Percentiles rank a stretch among this genome's conserved stretches.
phyloP scores from a whole-genome alignment of 2,888 invertebrate genomes.

The Drosophila formosana region DNA sequence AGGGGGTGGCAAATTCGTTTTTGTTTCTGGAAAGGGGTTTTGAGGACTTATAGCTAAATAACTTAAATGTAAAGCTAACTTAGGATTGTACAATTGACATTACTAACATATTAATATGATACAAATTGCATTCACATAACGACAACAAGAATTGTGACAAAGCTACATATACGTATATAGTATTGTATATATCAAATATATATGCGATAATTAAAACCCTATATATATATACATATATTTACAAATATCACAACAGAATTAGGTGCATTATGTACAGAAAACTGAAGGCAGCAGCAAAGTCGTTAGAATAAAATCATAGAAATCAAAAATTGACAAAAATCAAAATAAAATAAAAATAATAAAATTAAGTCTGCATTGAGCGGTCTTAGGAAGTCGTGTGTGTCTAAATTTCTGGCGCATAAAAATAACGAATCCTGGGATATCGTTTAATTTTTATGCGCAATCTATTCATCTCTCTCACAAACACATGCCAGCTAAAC shows the following conservation, averaged over 20 bases:
- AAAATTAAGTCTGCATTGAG: constrained; percentile 37
- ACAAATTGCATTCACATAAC: constrained; percentile 51
- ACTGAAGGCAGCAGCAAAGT: constrained; percentile 22
- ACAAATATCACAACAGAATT: constrained; percentile 69
- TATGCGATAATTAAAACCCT: constrained; percentile 32
- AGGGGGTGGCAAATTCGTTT: constrained; percentile 58
- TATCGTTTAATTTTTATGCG: constrained; percentile 79
- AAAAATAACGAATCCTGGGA: constrained; percentile 63
- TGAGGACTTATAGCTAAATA: constrained; percentile 39
- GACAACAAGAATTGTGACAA: constrained; percentile 63
- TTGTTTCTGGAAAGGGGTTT: constrained; percentile 7
- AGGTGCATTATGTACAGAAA: constrained; percentile 50
- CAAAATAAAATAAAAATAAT: constrained; percentile 6
- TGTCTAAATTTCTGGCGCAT: constrained; percentile 70
- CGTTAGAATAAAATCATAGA: not conserved
- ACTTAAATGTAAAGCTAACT: constrained; percentile 44
- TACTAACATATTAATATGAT: constrained; percentile 34
- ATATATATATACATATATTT: constrained; percentile 50
- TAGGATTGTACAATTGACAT: constrained; percentile 49
- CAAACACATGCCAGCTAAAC: constrained; percentile 63
- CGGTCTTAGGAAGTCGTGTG: constrained; percentile 59
- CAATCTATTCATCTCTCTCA: constrained; percentile 83
- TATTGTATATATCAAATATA: constrained; percentile 38
- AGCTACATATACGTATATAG: constrained; percentile 29
- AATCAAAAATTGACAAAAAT: constrained; percentile 11